phyloP scores from a whole-genome alignment of 2,797 vertebrate genomes.

The Pterois miles region DNA sequence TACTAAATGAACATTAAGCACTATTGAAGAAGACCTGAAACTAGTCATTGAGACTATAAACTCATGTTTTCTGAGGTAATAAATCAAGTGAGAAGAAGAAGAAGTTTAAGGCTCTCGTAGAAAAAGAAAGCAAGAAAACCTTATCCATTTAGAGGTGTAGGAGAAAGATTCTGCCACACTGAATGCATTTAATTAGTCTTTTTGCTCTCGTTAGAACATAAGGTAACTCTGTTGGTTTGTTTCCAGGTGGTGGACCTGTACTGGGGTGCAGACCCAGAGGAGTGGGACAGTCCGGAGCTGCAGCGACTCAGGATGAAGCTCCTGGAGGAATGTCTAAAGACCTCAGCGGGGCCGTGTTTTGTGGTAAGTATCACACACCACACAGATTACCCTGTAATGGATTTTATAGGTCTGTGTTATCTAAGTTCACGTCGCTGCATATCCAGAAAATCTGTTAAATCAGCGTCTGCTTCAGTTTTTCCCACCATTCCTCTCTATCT shows the following conservation, averaged over 20 bases:
- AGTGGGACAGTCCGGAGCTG: slow-evolving; percentile 96
- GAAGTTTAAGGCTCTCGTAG: too few relatives aligned
- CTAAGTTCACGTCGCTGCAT: not conserved
- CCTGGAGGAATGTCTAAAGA: slow-evolving; percentile 96
- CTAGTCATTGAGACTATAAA: too few relatives aligned
- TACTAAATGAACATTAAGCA: too few relatives aligned
- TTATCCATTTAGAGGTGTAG: not conserved
- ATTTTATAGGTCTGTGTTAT: not conserved
- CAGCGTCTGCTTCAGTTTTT: not conserved
- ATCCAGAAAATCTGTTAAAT: not conserved
- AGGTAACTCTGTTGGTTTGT: slow-evolving; percentile 7
- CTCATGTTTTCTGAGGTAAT: too few relatives aligned
- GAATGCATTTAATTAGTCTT: not conserved
- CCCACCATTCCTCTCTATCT: not conserved
- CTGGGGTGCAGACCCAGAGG: slow-evolving; percentile 93
- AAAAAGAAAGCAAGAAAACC: not conserved
- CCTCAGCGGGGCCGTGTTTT: slow-evolving; percentile 98
- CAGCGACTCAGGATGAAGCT: slow-evolving; percentile 96
- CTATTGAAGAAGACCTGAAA: too few relatives aligned
- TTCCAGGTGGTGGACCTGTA: slow-evolving; percentile 96
- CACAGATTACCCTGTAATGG: too few relatives aligned
- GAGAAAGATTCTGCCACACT: not conserved
- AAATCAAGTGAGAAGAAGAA: too few relatives aligned
- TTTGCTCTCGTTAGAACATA: not conserved
- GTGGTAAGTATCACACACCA: slow-evolving; percentile 87